A percentile compares a stretch with the other conserved stretches of the same genome.
Evolutionary conservation across 2,797 vertebrate genomes (phyloP).

Genomic region (Spizella passerina): DNA sequence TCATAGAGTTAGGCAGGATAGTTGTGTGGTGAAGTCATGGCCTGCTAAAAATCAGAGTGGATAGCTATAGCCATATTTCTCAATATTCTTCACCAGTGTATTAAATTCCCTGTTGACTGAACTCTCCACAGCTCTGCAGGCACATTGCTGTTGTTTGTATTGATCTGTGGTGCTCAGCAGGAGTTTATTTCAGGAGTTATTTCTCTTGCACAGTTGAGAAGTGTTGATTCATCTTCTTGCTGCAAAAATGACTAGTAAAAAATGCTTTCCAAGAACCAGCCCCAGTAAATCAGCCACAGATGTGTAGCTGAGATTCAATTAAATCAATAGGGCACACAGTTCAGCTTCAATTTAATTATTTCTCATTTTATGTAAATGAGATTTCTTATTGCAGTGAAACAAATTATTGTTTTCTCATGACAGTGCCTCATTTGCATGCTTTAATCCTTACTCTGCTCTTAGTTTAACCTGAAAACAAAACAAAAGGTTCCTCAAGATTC

Average conservation of each 20-base stretch:
- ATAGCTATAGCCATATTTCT: neutral
- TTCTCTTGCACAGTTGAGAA: neutral
- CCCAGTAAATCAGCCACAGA: neutral
- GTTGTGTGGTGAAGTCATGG: neutral
- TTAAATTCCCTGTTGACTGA: neutral
- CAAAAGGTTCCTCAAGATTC: neutral
- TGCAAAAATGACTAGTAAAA: constrained; percentile 7
- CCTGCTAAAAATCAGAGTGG: neutral
- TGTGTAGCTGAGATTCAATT: constrained; percentile 36
- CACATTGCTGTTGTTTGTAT: neutral
- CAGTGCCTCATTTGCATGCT: neutral
- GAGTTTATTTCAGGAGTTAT: neutral
- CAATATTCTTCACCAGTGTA: neutral
- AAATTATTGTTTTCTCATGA: constrained; percentile 12
- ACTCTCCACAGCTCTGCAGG: neutral
- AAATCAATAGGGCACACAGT: constrained; percentile 14
- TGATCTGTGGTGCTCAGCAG: neutral
- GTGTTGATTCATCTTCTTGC: neutral
- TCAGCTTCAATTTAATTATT: constrained; percentile 55
- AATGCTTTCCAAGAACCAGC: constrained; percentile 42
- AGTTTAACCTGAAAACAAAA: constrained; percentile 15
- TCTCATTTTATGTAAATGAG: constrained; percentile 52
- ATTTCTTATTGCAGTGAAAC: constrained; percentile 20
- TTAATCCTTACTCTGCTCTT: neutral
- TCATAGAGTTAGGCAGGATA: neutral